Evolutionary conservation across 2,888 invertebrate species (phyloP).

Genomic region (Trichogramma dendrolimi): DNA sequence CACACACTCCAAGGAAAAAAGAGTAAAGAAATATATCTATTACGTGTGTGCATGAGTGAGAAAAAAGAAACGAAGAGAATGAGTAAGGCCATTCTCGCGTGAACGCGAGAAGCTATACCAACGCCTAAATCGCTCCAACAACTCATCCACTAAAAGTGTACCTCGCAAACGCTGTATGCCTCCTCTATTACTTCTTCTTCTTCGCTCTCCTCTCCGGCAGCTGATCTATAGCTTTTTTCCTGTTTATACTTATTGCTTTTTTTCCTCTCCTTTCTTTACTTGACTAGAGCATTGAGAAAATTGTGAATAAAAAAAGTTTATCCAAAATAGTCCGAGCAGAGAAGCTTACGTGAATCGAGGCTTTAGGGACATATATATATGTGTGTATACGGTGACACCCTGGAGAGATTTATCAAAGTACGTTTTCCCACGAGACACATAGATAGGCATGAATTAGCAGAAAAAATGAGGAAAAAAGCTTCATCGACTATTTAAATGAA

Average conservation of each 20-base stretch:
- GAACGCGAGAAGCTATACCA: slow-evolving; percentile 33
- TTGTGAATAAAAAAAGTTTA: slow-evolving; percentile 33
- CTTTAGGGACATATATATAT: not conserved
- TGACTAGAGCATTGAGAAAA: slow-evolving; percentile 19
- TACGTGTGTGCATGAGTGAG: slow-evolving; percentile 6
- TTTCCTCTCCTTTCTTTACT: too few relatives aligned
- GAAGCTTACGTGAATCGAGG: slow-evolving; percentile 9
- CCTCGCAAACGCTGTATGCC: too few relatives aligned
- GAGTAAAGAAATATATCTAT: slow-evolving; percentile 14
- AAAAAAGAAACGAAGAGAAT: slow-evolving; percentile 21
- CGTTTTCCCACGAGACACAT: slow-evolving; percentile 3
- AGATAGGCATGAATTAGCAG: slow-evolving; percentile 18
- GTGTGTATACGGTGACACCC: not conserved
- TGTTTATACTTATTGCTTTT: too few relatives aligned
- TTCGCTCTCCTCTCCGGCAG: slow-evolving; percentile 32
- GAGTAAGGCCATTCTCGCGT: slow-evolving; percentile 39
- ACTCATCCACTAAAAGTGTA: slow-evolving; percentile 49
- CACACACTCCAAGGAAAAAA: slow-evolving; percentile 11
- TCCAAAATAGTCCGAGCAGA: not conserved
- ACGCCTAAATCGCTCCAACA: slow-evolving; percentile 51
- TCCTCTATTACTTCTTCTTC: too few relatives aligned
- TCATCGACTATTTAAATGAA: too few relatives aligned
- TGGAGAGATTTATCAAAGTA: not conserved
- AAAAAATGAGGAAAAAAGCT: slow-evolving; percentile 8
- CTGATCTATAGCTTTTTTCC: too few relatives aligned